Conservation (phyloP, 2,888 invertebrate genomes). For the Crocallis elinguaria region DNA sequence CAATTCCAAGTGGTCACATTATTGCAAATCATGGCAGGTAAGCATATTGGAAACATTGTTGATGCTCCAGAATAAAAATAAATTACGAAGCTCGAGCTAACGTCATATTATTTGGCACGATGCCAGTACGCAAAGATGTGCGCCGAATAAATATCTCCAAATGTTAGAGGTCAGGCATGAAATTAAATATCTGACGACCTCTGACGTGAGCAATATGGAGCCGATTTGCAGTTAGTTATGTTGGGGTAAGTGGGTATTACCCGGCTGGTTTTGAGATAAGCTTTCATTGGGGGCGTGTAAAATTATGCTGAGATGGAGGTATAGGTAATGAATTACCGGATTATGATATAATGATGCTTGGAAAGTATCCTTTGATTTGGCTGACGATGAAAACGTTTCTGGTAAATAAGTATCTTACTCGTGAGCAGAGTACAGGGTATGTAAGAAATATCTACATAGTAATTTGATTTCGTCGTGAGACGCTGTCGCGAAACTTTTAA, state of each 20-base stretch:
- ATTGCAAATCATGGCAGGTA: conserved; percentile 28
- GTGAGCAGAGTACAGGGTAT: no score
- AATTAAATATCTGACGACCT: conserved; percentile 45
- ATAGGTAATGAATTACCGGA: no score
- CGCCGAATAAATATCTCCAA: conserved; percentile 54
- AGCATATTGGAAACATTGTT: conserved; percentile 26
- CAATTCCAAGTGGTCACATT: conserved; percentile 3
- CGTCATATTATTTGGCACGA: conserved; percentile 58
- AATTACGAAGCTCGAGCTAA: conserved; percentile 61
- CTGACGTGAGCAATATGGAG: conserved; percentile 25
- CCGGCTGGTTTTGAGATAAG: conserved; percentile 8
- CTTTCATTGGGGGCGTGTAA: no score
- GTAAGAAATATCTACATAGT: no score
- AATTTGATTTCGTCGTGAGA: no score
- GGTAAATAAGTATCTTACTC: no score
- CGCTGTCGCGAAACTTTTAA: no score
- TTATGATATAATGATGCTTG: no score
- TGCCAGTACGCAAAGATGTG: conserved; percentile 58
- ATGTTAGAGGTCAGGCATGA: conserved; percentile 61
- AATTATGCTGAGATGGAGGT: no score
- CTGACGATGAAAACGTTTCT: no score
- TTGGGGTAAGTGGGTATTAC: conserved; percentile 19
- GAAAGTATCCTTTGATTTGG: no score
- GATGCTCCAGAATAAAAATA: conserved; percentile 35
- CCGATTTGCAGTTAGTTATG: conserved; percentile 42